These are phyloP conservation scores for Chaetura pelagica DNA, from an alignment of 2,113 vertebrate genomes.

Conservation along the genomic window DNA sequence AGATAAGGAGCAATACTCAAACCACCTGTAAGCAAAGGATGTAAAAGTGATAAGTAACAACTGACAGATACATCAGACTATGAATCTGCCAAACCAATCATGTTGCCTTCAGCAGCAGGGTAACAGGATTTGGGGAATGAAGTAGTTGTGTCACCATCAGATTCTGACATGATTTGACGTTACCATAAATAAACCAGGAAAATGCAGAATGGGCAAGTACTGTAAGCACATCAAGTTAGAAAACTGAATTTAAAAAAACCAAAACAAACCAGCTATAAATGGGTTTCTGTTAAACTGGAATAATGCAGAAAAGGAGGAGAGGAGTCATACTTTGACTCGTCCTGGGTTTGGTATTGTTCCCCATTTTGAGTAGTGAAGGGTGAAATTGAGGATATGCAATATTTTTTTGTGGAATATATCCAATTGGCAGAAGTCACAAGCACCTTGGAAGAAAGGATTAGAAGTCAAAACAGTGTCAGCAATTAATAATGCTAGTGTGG, in stretches of 20 bases:
- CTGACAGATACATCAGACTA: constrained; percentile 42
- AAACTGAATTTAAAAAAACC: not conserved
- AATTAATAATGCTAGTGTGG: not conserved
- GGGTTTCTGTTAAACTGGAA: not conserved
- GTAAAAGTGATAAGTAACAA: constrained; percentile 38
- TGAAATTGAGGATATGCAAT: not conserved
- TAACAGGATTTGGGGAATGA: not conserved
- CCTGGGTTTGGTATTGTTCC: not conserved
- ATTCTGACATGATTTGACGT: constrained; percentile 26
- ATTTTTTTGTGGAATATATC: not conserved
- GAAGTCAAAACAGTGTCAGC: not conserved
- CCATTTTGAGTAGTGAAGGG: not conserved
- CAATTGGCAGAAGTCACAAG: accelerated
- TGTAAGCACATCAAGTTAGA: not conserved
- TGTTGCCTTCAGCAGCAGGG: not conserved
- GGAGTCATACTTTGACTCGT: not conserved
- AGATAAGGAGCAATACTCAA: constrained; percentile 45
- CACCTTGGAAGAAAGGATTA: not conserved
- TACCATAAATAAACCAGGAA: constrained; percentile 33
- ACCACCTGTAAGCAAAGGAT: constrained; percentile 52
- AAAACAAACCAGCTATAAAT: not conserved
- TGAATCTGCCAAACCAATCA: constrained; percentile 44
- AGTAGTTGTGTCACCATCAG: constrained; percentile 13
- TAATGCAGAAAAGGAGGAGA: not conserved
- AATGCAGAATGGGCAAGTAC: not conserved